These are phyloP conservation scores for Potamilus streckersoni DNA, from an alignment of 1,140 invertebrate species.

Conservation along the genomic window DNA sequence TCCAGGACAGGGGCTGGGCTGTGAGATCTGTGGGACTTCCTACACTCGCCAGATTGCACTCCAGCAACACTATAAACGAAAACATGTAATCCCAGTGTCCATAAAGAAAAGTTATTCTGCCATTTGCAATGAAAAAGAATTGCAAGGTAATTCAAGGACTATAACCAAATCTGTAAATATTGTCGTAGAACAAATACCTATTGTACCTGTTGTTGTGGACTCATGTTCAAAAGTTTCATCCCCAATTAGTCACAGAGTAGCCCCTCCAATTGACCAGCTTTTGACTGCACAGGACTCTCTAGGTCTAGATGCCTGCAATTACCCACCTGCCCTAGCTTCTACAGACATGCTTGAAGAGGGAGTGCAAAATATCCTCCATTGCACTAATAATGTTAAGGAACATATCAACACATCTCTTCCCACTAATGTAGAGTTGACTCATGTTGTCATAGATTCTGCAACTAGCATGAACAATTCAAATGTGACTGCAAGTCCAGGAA, in stretches of 20 bases:
- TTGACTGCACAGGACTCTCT: neutral
- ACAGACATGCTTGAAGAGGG: neutral
- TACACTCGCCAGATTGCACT: constrained; percentile 40
- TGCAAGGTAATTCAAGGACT: neutral
- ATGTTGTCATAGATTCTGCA: constrained; percentile 2
- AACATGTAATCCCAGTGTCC: constrained; percentile 36
- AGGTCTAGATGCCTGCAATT: neutral
- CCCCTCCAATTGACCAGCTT: neutral
- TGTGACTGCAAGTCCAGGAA: neutral
- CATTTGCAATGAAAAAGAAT: neutral
- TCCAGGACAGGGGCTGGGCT: constrained; percentile 29
- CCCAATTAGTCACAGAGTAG: neutral
- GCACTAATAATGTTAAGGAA: neutral
- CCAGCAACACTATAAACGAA: constrained; percentile 41
- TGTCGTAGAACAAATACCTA: neutral
- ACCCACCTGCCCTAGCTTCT: no score
- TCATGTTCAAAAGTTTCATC: neutral
- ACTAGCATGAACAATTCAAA: neutral
- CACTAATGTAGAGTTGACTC: neutral
- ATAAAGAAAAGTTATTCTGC: neutral
- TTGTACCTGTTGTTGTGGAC: neutral
- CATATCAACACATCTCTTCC: constrained; percentile 1
- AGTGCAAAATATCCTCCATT: neutral
- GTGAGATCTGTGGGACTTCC: constrained; percentile 42
- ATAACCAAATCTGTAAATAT: neutral